Evolutionary conservation across 2,888 invertebrate species (phyloP), one percentile per base, ranked within the genome.

Genomic region (Aphodius granarius): DNA sequence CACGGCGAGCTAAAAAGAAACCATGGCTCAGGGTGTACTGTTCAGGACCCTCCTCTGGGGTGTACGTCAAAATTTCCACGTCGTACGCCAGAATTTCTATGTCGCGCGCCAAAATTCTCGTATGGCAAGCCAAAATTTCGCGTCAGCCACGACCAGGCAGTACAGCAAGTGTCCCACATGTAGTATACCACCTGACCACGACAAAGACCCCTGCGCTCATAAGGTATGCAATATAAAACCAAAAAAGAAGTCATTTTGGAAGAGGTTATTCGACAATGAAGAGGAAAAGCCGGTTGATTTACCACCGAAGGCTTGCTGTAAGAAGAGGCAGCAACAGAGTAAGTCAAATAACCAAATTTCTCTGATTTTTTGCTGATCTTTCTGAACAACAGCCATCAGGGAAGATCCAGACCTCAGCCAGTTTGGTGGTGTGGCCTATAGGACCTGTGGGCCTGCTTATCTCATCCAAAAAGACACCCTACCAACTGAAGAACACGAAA

Each of bases 381-480:
- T n/a, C n/a, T n/a, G n/a, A n/a, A n/a, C n/a, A n/a, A 3, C 3
- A 43, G 43, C 13, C 43, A 3, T 43, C 3, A 43, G 43, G 4
- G 73, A 73, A 20, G 74, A 82, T 22, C 85, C 84, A 2, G 84
- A 84, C 75, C 73, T 85, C 5, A 80, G 80, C 65, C 17, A 78
- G 9, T 80, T 83, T 68, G 85, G 82, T 0, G 86, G 85, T 9
- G 74, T 80, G 18, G 80, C 81, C 0, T 86, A 81, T 78, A 78
- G 80, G 75, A 86, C 86, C 0, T 84, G 84, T 70, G 86, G 86
- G n/a, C 16, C 80, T 0, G 85, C 85, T 0, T 86, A 84, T 75
- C 74, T 86, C 16, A 75, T 87, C 18, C 85, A 85, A 77, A 83
- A 83, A 68, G 83, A 84, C 20, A 75, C 75, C 4, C 66, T 80